These are phyloP conservation scores for Xanthia icteritia DNA, from an alignment of 2,888 invertebrate genomes.

Conservation along the genomic window DNA sequence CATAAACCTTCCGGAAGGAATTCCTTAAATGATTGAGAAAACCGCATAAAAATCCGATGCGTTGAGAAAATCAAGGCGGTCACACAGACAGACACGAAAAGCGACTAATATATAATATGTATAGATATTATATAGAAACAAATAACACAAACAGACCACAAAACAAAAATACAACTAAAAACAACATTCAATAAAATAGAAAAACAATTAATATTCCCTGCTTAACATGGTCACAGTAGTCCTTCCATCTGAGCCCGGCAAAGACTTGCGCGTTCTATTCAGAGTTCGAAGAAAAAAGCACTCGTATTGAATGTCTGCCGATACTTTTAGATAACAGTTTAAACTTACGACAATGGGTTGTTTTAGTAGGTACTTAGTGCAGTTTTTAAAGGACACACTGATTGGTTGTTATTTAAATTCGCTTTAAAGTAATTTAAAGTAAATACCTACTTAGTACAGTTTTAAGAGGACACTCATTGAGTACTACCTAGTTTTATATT, in stretches of 20 bases:
- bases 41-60: too few species aligned
- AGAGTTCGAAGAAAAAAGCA: slow-evolving; percentile 48
- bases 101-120: neutral
- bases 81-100: too few species aligned
- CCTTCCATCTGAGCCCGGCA: slow-evolving; percentile 47
- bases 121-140: neutral
- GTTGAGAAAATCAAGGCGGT: too few species aligned
- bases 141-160: too few species aligned
- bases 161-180: neutral
- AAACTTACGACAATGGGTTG: slow-evolving; percentile 14
- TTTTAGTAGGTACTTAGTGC: neutral
- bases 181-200: too few species aligned
- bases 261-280: slow-evolving; percentile 51
- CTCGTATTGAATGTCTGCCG: slow-evolving; percentile 48
- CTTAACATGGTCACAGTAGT: slow-evolving; percentile 35
- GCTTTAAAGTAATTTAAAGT: neutral
- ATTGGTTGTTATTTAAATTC: neutral
- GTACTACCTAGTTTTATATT: neutral
- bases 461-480: neutral
- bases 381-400: neutral
- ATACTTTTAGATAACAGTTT: slow-evolving; percentile 52
- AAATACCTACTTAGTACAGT: neutral
- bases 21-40: too few species aligned
- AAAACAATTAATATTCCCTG: neutral
- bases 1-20: too few species aligned